phyloP scores from a whole-genome alignment of 2,113 vertebrate species.

The Aegotheles bennettii region DNA sequence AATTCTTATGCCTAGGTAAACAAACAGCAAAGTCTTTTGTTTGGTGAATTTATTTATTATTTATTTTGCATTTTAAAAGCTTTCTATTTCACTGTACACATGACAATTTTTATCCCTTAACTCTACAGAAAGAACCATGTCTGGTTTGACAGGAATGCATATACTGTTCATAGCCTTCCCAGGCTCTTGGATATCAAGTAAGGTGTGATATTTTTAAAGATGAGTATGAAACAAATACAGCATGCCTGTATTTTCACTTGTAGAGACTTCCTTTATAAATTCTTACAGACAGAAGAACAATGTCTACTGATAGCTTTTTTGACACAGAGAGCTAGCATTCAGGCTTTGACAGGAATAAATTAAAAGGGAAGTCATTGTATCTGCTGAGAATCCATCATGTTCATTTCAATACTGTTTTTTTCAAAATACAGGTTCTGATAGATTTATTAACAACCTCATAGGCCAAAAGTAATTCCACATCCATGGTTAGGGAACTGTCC shows the following conservation, averaged over 20 bases:
- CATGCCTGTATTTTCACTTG: not conserved
- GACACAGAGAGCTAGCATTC: not conserved
- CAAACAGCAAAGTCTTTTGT: not conserved
- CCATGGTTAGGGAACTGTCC: not conserved
- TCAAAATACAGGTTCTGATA: not conserved
- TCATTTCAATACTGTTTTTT: not conserved
- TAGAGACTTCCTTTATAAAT: not conserved
- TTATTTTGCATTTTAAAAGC: not conserved
- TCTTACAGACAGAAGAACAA: not conserved
- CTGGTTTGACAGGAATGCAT: not conserved
- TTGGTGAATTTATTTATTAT: not conserved
- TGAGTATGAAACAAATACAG: not conserved
- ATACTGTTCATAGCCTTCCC: not conserved
- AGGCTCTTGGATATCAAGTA: not conserved
- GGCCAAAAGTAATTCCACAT: not conserved
- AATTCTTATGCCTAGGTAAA: not conserved
- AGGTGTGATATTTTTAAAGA: not conserved
- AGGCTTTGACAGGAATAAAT: not conserved
- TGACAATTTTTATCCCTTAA: not conserved
- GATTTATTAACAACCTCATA: not conserved
- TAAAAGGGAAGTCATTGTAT: not conserved
- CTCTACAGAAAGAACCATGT: not conserved
- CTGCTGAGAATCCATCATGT: not conserved
- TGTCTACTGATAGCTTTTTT: not conserved
- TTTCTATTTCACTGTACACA: accelerated